Percentiles rank a stretch among this genome's conserved stretches.
phyloP scores from a whole-genome alignment of 2,113 vertebrate genomes.

The Tauraco erythrolophus region DNA sequence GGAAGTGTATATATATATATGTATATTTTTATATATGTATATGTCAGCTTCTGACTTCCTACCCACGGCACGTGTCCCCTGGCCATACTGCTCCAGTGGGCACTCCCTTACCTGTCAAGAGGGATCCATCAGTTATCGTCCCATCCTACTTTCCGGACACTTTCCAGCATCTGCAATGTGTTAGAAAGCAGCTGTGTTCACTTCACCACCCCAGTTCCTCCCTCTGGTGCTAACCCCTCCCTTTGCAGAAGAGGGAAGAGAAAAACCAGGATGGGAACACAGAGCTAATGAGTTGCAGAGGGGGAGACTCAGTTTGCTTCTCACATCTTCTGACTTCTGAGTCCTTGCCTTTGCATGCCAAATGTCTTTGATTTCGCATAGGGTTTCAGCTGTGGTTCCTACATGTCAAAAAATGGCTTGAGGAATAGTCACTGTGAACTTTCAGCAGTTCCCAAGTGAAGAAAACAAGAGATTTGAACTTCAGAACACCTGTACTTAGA shows the following conservation, averaged over 20 bases:
- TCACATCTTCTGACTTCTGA: background rate
- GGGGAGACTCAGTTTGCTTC: background rate
- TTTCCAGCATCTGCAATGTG: background rate
- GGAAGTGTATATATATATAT: background rate
- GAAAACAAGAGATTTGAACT: background rate
- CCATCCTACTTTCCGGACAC: background rate
- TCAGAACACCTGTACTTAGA: background rate
- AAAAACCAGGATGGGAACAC: background rate
- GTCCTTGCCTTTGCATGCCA: background rate
- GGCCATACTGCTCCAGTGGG: background rate
- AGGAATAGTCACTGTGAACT: background rate
- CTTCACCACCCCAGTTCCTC: background rate
- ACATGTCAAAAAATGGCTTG: background rate
- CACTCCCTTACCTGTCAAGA: background rate
- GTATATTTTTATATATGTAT: background rate
- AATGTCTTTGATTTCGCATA: background rate
- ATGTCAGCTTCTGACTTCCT: background rate
- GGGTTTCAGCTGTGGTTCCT: background rate
- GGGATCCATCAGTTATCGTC: background rate
- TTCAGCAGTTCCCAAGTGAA: background rate
- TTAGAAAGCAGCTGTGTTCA: background rate
- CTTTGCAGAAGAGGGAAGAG: background rate
- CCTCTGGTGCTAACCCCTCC: background rate
- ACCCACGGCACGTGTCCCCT: rapidly evolving
- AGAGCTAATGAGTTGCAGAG: background rate